Percentiles rank a stretch among this genome's conserved stretches.
Evolutionary conservation across 2,113 vertebrate genomes (phyloP).

Genomic region (Meriones unguiculatus): DNA sequence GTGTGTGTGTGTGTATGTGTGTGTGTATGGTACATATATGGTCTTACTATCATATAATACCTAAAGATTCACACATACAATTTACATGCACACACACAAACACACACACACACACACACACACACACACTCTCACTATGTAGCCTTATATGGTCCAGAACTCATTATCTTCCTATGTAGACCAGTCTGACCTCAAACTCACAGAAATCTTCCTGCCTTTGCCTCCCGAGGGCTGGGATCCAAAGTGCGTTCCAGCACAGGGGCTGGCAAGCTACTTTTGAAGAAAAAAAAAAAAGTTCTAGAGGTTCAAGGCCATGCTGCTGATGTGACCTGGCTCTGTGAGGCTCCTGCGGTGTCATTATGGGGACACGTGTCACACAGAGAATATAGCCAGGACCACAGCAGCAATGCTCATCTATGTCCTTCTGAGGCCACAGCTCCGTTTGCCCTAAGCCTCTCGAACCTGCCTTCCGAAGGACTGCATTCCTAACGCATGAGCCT

Average conservation of each 20-base stretch:
- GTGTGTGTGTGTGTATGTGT: too few species aligned
- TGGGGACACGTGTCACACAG: neutral
- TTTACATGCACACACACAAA: too few species aligned
- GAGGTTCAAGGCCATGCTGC: neutral
- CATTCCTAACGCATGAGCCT: neutral
- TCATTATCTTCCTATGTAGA: neutral
- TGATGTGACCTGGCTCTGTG: neutral
- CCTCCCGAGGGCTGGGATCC: too few species aligned
- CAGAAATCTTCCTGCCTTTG: neutral
- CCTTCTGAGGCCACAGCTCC: neutral
- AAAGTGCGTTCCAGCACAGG: neutral
- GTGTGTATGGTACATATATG: too few species aligned
- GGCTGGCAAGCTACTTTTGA: neutral
- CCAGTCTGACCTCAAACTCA: neutral
- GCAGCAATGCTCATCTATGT: neutral
- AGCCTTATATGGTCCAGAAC: neutral
- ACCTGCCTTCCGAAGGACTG: neutral
- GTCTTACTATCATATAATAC: too few species aligned
- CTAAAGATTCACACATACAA: too few species aligned
- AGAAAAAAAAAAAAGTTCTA: neutral
- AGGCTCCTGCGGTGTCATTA: neutral
- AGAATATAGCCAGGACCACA: neutral
- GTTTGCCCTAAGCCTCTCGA: neutral
- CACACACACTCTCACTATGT: neutral
- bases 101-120: too few species aligned